phyloP scores from a whole-genome alignment of 1,140 invertebrate species.

The Cepaea nemoralis region DNA sequence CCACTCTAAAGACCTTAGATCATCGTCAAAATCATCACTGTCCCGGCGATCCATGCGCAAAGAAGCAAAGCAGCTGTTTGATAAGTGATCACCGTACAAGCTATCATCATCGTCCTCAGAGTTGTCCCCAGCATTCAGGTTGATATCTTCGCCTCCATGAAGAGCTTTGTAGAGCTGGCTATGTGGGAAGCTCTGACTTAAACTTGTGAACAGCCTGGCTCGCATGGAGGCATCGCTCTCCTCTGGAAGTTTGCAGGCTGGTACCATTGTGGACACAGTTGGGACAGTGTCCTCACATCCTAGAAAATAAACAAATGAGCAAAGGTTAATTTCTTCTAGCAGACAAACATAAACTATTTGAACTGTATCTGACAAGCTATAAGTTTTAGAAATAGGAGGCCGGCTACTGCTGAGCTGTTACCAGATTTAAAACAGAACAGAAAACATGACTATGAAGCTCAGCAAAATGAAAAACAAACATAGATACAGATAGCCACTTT shows the following conservation, averaged over 20 bases:
- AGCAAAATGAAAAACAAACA: too few species aligned
- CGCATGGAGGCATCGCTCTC: constrained; percentile 70
- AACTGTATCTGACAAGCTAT: too few species aligned
- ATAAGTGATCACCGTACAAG: constrained; percentile 61
- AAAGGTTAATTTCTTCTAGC: not conserved
- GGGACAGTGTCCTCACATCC: constrained; percentile 40
- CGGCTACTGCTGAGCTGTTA: too few species aligned
- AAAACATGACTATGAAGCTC: too few species aligned
- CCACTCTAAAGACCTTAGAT: constrained; percentile 90
- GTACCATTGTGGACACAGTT: constrained; percentile 34
- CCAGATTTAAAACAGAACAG: too few species aligned
- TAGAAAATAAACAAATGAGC: not conserved
- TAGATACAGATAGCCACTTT: too few species aligned
- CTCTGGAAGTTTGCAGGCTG: constrained; percentile 46
- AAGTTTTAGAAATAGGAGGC: too few species aligned
- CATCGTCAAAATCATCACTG: constrained; percentile 78
- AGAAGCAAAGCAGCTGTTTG: constrained; percentile 69
- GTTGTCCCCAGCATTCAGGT: constrained; percentile 36
- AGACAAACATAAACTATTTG: too few species aligned
- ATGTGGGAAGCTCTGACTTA: constrained; percentile 70
- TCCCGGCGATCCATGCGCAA: constrained; percentile 67
- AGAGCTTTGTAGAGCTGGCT: constrained; percentile 68
- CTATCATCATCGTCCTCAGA: constrained; percentile 60
- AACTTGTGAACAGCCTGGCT: constrained; percentile 66
- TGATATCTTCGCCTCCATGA: constrained; percentile 55